A percentile compares a stretch with the other conserved stretches of the same genome.
Conservation (phyloP, 2,888 invertebrate genomes). For the Eutolmus rufibarbis region DNA sequence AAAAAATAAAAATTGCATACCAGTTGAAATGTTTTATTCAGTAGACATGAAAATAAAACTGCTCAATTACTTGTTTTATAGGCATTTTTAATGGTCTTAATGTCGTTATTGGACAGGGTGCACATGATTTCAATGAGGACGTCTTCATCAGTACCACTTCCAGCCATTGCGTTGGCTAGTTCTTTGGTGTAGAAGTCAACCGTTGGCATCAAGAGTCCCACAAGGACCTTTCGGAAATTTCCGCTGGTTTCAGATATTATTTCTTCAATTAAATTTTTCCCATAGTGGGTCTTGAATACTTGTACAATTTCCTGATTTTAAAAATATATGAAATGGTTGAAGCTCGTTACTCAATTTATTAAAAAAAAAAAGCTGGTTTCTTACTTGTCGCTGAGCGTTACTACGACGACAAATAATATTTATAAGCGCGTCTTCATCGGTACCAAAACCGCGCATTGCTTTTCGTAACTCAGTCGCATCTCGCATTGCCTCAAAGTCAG, state of each 20-base stretch:
- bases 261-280: constrained; percentile 79
- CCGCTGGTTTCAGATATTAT: constrained; percentile 89
- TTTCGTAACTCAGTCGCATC: constrained; percentile 83
- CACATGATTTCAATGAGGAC: constrained; percentile 89
- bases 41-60: neutral
- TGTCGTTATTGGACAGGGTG: constrained; percentile 84
- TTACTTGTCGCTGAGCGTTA: constrained; percentile 85
- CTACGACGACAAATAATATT: constrained; percentile 82
- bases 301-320: constrained; percentile 57
- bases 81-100: constrained; percentile 78
- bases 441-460: constrained; percentile 90
- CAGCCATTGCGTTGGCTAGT: constrained; percentile 82
- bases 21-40: neutral
- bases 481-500: constrained; percentile 77
- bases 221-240: constrained; percentile 82
- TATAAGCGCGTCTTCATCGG: constrained; percentile 89
- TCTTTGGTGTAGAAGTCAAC: constrained; percentile 83
- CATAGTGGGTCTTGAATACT: constrained; percentile 62
- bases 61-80: constrained; percentile 75
- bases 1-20: constrained; percentile 27
- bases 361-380: neutral
- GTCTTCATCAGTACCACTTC: constrained; percentile 85
- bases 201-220: constrained; percentile 85
- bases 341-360: constrained; percentile 60
- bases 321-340: neutral